A percentile compares a stretch with the other conserved stretches of the same genome.
phyloP scores from a whole-genome alignment of 2,797 vertebrate species.

The Sarcophilus harrisii region DNA sequence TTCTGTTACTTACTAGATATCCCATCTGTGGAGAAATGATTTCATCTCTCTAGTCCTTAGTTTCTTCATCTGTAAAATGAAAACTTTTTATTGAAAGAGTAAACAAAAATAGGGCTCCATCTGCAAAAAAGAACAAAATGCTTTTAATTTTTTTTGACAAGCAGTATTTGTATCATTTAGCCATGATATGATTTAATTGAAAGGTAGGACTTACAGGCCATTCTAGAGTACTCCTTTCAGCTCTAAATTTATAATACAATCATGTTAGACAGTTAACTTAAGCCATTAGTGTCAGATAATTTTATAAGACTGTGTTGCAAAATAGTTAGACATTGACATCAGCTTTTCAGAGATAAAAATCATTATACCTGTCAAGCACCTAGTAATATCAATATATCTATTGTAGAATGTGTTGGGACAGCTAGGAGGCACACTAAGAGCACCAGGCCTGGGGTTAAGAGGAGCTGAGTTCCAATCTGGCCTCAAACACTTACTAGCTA shows the following conservation, averaged over 20 bases:
- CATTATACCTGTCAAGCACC: not conserved
- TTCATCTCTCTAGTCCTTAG: not conserved
- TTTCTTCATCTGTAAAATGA: not conserved
- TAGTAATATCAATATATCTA: not conserved
- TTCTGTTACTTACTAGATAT: not conserved
- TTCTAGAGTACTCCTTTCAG: not conserved
- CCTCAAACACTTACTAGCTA: not conserved
- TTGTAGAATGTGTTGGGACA: not conserved
- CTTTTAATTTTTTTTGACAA: not conserved
- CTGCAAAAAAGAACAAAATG: not conserved
- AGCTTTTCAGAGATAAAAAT: not conserved
- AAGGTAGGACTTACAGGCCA: not conserved
- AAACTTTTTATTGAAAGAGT: not conserved
- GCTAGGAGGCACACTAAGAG: not conserved
- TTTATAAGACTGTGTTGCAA: not conserved
- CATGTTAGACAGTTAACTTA: not conserved
- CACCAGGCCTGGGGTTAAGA: not conserved
- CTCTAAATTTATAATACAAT: not conserved
- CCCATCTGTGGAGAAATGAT: not conserved
- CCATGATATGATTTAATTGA: not conserved
- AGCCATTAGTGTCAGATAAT: not conserved
- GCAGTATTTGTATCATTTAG: not conserved
- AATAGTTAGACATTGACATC: not conserved
- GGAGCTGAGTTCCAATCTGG: not conserved
- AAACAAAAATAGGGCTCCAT: not conserved